Conservation (phyloP, 2,113 vertebrate genomes). For the Psophia crepitans region DNA sequence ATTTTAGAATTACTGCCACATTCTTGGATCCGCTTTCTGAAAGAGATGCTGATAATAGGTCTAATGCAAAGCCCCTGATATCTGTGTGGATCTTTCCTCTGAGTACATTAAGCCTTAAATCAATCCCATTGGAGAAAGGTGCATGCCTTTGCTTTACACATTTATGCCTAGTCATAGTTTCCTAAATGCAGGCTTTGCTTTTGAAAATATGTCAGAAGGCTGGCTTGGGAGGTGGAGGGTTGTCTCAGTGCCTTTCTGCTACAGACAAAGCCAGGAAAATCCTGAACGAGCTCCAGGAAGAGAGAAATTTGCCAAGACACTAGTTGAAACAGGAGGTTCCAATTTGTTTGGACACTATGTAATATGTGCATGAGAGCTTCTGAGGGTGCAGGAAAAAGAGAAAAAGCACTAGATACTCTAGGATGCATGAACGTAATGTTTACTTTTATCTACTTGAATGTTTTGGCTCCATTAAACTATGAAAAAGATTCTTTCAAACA, state of each 20-base stretch:
- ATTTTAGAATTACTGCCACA: background rate
- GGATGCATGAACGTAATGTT: background rate
- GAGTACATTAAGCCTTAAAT: background rate
- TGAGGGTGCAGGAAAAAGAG: conserved; percentile 9
- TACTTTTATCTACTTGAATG: background rate
- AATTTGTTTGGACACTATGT: conserved; percentile 67
- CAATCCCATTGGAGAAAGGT: background rate
- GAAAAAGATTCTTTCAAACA: background rate
- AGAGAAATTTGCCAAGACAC: conserved; percentile 59
- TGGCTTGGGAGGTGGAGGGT: conserved; percentile 41
- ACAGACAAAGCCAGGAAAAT: conserved; percentile 54
- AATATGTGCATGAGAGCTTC: conserved; percentile 27
- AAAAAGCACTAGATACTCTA: background rate
- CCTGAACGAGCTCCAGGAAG: conserved; percentile 67
- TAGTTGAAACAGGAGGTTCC: conserved; percentile 65
- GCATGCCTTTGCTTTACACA: background rate
- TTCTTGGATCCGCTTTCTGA: background rate
- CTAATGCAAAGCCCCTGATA: background rate
- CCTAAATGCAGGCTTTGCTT: conserved; percentile 23
- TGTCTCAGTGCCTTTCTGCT: conserved; percentile 68
- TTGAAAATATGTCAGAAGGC: conserved; percentile 24
- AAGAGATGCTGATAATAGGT: background rate
- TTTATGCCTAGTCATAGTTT: conserved; percentile 41
- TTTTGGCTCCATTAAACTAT: background rate
- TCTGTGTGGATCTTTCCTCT: background rate